Evolutionary conservation across 2,888 invertebrate species (phyloP), one percentile per base, ranked within the genome.

Genomic region (Eilema caniola): DNA sequence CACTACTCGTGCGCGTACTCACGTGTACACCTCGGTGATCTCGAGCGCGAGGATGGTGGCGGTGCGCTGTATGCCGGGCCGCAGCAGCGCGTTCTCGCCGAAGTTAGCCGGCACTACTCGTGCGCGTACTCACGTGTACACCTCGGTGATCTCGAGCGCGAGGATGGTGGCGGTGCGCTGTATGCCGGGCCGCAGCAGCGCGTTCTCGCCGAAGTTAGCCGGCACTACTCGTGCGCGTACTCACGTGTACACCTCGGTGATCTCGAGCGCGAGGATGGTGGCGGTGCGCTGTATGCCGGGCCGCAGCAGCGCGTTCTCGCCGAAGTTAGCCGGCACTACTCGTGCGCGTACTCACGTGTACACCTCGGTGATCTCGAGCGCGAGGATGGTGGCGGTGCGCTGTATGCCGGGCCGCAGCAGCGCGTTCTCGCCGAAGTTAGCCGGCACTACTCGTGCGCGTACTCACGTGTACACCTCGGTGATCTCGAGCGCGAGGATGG

Each of bases 141-240:
- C 91, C 82, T 96, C 96, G 25, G 96, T 96, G 14, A 96, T 95
- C 77, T 96, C 96, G 0, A 96, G 90, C 0, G 97, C 96, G 8
- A 96, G 86, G 3, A 96, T 93, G 20, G 95, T 96, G 0, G 95
- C 95, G 0, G 93, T 90, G 59, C 96, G 89, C 61, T 90, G 84
- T 41, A 94, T 88, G 41, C 95, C 95, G 2, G 95, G 94, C 7
- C 92, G 85, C 12, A 96, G 79, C 12, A 97, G 81, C 0, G 96
- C 94, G 20, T 95, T 90, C 85, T 96, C 96, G 0, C 97, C 97
- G 78, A 97, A 97, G 82, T 12, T 11, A 37, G 12, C 37, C 37
- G 37, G 37, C n/a, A n/a, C n/a, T n/a, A n/a, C n/a, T n/a, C n/a
- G n/a, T n/a, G n/a, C n/a, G n/a, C n/a, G n/a, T 37, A 41, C 53